Evolutionary conservation across 2,113 vertebrate species (phyloP).

Genomic region (Paralichthys olivaceus): DNA sequence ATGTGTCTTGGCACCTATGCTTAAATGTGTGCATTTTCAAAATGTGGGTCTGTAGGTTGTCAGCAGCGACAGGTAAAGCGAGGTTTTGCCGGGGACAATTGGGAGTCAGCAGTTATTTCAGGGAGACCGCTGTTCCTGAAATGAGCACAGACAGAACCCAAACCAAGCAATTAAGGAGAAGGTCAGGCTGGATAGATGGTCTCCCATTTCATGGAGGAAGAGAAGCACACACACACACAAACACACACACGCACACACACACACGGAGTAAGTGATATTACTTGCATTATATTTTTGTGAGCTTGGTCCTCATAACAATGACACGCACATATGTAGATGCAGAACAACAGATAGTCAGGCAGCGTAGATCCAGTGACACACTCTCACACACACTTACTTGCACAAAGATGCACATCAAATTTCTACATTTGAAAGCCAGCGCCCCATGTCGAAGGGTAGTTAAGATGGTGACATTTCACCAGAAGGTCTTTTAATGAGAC

Average conservation of each 20-base stretch:
- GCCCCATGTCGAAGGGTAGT: slow-evolving; percentile 48
- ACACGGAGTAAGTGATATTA: slow-evolving; percentile 43
- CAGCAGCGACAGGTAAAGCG: slow-evolving; percentile 56
- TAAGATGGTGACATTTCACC: slow-evolving; percentile 69
- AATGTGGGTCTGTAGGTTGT: slow-evolving; percentile 49
- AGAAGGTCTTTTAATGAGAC: slow-evolving; percentile 60
- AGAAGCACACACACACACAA: slow-evolving; percentile 18
- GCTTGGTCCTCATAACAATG: slow-evolving; percentile 13
- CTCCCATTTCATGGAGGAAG: slow-evolving; percentile 68
- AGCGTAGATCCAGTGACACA: slow-evolving; percentile 21
- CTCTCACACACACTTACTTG: background rate
- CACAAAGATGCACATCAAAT: slow-evolving; percentile 34
- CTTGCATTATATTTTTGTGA: background rate
- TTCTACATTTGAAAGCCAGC: slow-evolving; percentile 56
- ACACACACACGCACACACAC: slow-evolving; percentile 36
- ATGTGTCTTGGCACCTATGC: slow-evolving; percentile 19
- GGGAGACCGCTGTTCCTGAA: slow-evolving; percentile 59
- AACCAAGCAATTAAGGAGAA: slow-evolving; percentile 84
- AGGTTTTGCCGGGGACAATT: slow-evolving; percentile 67
- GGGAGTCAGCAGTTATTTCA: slow-evolving; percentile 74
- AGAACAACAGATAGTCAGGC: slow-evolving; percentile 15
- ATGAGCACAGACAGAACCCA: slow-evolving; percentile 75
- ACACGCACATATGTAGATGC: background rate
- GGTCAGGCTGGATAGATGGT: slow-evolving; percentile 79
- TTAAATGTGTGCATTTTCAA: slow-evolving; percentile 28